These are phyloP conservation scores for Polyommatus iphigenia DNA, from an alignment of 2,888 invertebrate genomes.

Conservation along the genomic window DNA sequence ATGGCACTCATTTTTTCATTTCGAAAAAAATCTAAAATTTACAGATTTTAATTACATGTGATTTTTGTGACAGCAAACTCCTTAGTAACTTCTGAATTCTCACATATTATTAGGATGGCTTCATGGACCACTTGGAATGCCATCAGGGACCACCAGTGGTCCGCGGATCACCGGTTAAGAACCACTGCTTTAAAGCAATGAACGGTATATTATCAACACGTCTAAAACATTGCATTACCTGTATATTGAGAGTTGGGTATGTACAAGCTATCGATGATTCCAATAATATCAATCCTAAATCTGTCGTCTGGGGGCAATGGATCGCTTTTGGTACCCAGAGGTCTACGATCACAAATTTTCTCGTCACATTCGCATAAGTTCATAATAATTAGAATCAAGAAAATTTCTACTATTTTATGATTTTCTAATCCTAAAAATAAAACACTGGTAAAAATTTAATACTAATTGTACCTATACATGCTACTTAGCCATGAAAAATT, in stretches of 20 bases:
- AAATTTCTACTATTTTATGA: not conserved
- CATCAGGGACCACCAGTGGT: too few relatives aligned
- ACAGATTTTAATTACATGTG: too few relatives aligned
- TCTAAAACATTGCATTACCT: constrained; percentile 45
- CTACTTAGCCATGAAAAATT: too few relatives aligned
- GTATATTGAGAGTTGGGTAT: constrained; percentile 57
- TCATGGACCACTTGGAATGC: too few relatives aligned
- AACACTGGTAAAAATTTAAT: not conserved
- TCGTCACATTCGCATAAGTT: constrained; percentile 44
- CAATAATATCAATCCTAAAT: constrained; percentile 60
- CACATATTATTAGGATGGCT: too few relatives aligned
- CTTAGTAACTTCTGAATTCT: too few relatives aligned
- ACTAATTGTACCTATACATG: not conserved
- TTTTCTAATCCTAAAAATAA: not conserved
- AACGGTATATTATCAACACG: not conserved
- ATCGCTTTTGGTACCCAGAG: constrained; percentile 57
- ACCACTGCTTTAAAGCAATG: too few relatives aligned
- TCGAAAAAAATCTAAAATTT: too few relatives aligned
- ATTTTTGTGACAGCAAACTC: too few relatives aligned
- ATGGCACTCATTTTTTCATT: too few relatives aligned
- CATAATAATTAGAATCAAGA: not conserved
- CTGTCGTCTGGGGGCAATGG: constrained; percentile 65
- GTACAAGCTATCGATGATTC: constrained; percentile 48
- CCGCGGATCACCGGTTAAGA: too few relatives aligned
- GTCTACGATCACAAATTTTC: constrained; percentile 58